Base-by-base conservation (phyloP, 2,888 invertebrate species). In the Alloscopus bannaensis region DNA sequence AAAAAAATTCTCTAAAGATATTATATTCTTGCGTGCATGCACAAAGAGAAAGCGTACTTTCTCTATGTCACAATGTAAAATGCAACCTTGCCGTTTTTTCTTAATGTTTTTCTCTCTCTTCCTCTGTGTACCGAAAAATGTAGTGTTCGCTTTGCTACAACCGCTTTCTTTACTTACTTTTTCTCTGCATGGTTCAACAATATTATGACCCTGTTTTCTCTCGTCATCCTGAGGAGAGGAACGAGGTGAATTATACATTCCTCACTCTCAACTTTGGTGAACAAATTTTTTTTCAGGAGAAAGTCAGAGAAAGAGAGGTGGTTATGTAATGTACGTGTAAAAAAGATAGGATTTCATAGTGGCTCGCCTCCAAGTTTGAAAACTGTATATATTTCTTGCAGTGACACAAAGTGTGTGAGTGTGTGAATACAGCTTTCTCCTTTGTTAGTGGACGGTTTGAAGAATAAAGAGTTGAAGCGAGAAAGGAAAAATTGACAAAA, bases 161-260 rank as follows among this genome's bases (percentile, higher is more conserved):
- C 13, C 13, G 40, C 40, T 11, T 8, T 8, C 13, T 40, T 40
- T 40, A n/a, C n/a, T n/a, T n/a, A n/a, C n/a, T n/a, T n/a, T n/a
- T n/a, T n/a, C n/a, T n/a, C n/a, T n/a, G n/a, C n/a, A 24, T 55
- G 24, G 16, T 42, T 55, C 64, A 52, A 50, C 47, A 42, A 52
- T 42, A 64, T 72, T 64, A 72, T 72, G 72, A 55, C 62, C 72
- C 72, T 72, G 55, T 52, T 72, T 72, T 71, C 24, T 28, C 57
- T 29, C 59, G 50, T 60, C 60, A 60, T 50, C 31, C 36, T 57
- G 11, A 42, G 52, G 64, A 64, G 52, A 71, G 60, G 71, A 71
- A 60, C 60, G 55, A 73, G 73, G 64, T 73, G 73, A 66, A 73
- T 73, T 73, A 73, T 73, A 73, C 65, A 66, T 73, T 73, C 65